Conservation (phyloP, 2,797 vertebrate genomes). For the Taeniopygia guttata region DNA sequence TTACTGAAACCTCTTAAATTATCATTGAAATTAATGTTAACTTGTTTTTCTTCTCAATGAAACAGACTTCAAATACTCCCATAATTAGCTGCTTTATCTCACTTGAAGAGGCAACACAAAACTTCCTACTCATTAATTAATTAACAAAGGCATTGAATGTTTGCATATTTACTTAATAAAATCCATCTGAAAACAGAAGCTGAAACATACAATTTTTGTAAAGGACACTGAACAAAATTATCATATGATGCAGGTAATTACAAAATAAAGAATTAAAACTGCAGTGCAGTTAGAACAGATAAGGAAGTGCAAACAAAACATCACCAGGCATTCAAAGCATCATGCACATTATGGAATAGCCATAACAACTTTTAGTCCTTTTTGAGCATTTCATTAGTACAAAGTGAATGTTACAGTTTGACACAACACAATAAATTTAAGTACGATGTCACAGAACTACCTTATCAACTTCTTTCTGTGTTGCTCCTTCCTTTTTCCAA, state of each 20-base stretch:
- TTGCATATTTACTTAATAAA: neutral
- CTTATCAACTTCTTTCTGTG: slow-evolving; percentile 91
- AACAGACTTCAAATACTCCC: neutral
- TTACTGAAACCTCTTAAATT: neutral
- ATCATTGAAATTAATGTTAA: neutral
- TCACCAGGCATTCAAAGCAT: neutral
- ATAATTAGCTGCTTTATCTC: neutral
- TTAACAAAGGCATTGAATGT: neutral
- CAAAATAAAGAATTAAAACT: neutral
- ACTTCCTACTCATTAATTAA: neutral
- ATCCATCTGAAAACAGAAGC: neutral
- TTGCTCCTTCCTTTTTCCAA: slow-evolving; percentile 92
- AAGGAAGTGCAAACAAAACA: neutral
- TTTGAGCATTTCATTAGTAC: neutral
- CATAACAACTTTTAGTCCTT: neutral
- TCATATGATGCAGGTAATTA: neutral
- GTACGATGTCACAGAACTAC: neutral
- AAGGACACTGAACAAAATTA: neutral
- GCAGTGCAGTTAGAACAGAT: neutral
- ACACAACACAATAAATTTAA: neutral
- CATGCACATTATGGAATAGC: neutral
- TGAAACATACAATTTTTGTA: neutral
- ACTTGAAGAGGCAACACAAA: neutral
- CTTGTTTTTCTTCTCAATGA: neutral
- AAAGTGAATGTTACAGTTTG: neutral